phyloP scores from a whole-genome alignment of 2,113 vertebrate genomes.

The Patagioenas fasciata region DNA sequence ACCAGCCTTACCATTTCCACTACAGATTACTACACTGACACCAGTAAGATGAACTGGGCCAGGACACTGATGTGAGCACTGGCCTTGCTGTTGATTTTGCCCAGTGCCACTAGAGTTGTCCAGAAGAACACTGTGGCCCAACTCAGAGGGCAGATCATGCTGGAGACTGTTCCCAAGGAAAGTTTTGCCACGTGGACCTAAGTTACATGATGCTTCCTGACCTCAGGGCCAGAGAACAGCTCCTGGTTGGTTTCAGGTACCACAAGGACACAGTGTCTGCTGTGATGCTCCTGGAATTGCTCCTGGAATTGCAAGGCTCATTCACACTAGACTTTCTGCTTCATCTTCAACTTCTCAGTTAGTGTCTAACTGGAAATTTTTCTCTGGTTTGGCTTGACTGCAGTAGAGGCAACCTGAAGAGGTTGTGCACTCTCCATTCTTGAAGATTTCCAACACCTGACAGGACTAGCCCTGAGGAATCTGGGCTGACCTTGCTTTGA shows the following conservation, averaged over 20 bases:
- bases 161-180: not conserved
- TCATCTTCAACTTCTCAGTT: not conserved
- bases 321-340: not conserved
- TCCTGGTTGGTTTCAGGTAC: not conserved
- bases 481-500: not conserved
- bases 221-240: not conserved
- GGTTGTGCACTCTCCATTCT: not conserved
- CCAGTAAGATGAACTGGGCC: not conserved
- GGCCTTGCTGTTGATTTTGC: not conserved
- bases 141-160: not conserved
- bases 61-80: not conserved
- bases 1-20: not conserved
- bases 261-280: rapidly evolving
- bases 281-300: not conserved
- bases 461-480: not conserved
- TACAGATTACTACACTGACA: not conserved
- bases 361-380: not conserved
- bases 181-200: not conserved
- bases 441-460: not conserved
- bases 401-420: not conserved
- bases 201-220: not conserved
- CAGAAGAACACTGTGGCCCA: rapidly evolving
- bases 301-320: not conserved
- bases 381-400: not conserved
- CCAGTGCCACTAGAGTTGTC: not conserved